Evolutionary conservation across 2,888 invertebrate species (phyloP).

Genomic region (Dermolepida albohirtum): DNA sequence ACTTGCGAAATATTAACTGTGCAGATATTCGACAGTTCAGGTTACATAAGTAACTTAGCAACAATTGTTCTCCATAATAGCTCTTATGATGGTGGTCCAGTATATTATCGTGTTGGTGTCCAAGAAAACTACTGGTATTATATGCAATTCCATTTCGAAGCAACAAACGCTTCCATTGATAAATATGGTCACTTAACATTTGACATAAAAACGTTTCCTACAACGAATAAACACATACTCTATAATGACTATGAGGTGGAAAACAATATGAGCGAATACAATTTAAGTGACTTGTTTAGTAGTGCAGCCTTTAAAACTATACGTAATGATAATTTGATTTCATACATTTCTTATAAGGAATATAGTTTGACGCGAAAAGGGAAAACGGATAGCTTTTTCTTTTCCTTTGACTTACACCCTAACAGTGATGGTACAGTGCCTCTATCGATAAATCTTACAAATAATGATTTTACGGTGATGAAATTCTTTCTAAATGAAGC

Average conservation of each 20-base stretch:
- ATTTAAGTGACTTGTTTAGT: conserved; percentile 19
- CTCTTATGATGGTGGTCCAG: conserved; percentile 23
- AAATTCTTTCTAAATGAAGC: conserved; percentile 78
- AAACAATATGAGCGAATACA: not conserved
- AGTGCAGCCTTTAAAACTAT: conserved; percentile 20
- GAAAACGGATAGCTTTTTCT: conserved; percentile 80
- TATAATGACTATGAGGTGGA: conserved; percentile 1
- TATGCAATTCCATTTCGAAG: conserved; percentile 62
- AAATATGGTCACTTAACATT: conserved; percentile 40
- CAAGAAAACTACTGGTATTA: conserved; percentile 74
- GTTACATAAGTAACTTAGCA: conserved; percentile 63
- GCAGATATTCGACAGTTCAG: conserved; percentile 67
- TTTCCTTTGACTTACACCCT: conserved; percentile 76
- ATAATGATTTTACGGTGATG: conserved; percentile 73
- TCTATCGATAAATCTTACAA: conserved; percentile 75
- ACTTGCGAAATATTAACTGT: conserved; percentile 57
- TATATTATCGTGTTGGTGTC: conserved; percentile 62
- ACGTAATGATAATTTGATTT: conserved; percentile 27
- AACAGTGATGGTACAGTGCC: conserved; percentile 74
- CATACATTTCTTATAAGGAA: conserved; percentile 55
- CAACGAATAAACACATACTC: conserved; percentile 21
- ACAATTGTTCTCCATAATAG: conserved; percentile 36
- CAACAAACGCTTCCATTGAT: conserved; percentile 9
- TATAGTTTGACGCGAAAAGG: conserved; percentile 69
- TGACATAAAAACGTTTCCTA: conserved; percentile 43